A percentile compares a stretch with the other conserved stretches of the same genome.
phyloP scores from a whole-genome alignment of 2,888 invertebrate genomes.

The Tipula unca region DNA sequence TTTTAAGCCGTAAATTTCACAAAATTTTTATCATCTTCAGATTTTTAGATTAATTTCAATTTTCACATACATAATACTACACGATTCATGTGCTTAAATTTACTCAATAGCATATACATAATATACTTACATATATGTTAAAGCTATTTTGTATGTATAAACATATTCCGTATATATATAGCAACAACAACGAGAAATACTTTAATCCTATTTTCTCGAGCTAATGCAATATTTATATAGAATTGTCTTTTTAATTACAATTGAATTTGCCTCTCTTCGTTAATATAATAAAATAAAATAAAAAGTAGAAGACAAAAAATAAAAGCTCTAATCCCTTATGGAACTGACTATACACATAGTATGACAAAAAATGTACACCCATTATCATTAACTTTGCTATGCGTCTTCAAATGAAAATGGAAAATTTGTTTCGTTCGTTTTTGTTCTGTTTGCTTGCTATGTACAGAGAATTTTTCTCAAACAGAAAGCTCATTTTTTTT shows the following conservation, averaged over 20 bases:
- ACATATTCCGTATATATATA: background rate
- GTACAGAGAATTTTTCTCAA: background rate
- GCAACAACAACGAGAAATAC: background rate
- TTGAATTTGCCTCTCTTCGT: background rate
- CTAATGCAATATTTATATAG: background rate
- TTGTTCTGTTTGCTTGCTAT: background rate
- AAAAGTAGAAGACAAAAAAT: too few relatives aligned
- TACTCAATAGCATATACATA: too few relatives aligned
- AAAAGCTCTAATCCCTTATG: background rate
- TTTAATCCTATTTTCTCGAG: background rate
- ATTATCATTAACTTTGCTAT: background rate
- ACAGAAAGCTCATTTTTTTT: background rate
- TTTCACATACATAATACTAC: too few relatives aligned
- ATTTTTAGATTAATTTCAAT: too few relatives aligned
- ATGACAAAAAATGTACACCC: background rate
- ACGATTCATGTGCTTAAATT: too few relatives aligned
- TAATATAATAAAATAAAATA: background rate
- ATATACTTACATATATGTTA: too few relatives aligned
- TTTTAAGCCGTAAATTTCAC: too few relatives aligned
- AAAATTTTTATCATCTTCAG: too few relatives aligned
- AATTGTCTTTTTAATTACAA: background rate
- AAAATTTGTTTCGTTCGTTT: too few relatives aligned
- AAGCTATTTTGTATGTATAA: too few relatives aligned
- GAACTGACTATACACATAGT: background rate
- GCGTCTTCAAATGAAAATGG: background rate